phyloP scores from a whole-genome alignment of 2,888 invertebrate species.

The Linnaemya tessellans region DNA sequence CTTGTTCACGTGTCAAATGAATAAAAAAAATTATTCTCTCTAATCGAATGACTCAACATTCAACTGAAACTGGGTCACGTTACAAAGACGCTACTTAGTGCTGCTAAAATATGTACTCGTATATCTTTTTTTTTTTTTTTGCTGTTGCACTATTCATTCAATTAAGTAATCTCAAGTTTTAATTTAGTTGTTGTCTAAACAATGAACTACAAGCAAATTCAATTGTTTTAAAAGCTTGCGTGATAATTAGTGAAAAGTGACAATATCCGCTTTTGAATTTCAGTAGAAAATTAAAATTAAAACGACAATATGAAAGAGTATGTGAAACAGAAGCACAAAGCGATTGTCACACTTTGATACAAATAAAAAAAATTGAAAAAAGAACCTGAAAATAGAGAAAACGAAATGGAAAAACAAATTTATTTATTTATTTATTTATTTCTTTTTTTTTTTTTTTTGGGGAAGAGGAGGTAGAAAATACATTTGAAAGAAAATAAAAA shows the following conservation, averaged over 20 bases:
- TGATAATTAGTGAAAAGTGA: constrained; percentile 69
- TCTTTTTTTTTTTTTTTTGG: not conserved
- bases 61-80: constrained; percentile 50
- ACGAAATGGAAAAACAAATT: constrained; percentile 13
- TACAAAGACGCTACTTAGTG: constrained; percentile 28
- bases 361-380: constrained; percentile 1
- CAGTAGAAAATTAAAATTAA: constrained; percentile 14
- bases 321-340: constrained; percentile 12
- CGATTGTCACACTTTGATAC: constrained; percentile 41
- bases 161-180: constrained; percentile 49
- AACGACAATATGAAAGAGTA: constrained; percentile 10
- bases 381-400: constrained; percentile 33
- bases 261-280: constrained; percentile 66
- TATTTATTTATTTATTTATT: too few species aligned
- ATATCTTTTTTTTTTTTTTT: not conserved
- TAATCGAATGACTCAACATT: constrained; percentile 41
- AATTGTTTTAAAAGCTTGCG: constrained; percentile 58
- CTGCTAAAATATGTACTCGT: not conserved
- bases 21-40: not conserved
- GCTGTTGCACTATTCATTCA: constrained; percentile 20
- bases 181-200: constrained; percentile 61
- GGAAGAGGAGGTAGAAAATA: not conserved
- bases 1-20: constrained; percentile 7
- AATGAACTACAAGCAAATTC: constrained; percentile 68
- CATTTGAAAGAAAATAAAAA: constrained; percentile 21